Evolutionary conservation across 37 sponge, comb jelly and placozoan species (phyloP), one percentile per base, ranked within the genome.

Genomic region (Diacarnus erythraeanus): DNA sequence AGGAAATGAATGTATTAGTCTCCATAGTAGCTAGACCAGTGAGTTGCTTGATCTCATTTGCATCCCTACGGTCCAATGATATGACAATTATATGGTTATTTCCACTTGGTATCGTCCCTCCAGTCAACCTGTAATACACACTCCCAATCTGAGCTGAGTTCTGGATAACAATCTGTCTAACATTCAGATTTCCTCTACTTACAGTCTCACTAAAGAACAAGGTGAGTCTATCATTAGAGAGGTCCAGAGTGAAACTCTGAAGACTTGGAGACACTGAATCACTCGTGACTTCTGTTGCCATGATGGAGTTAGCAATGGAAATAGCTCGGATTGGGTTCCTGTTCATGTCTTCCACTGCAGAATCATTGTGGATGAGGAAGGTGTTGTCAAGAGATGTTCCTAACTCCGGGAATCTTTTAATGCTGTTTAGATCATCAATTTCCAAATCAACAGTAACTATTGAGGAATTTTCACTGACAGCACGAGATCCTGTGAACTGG

Each of bases 161-260:
- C 63, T 92, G 94, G 38, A 96, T 63, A 21, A 68, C 81, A 65
- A 96, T 81, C 54, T 72, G 68, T 17, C 54, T 65, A 2, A 70
- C 38, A 54, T 82, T 40, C 5, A 96, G 80, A 30, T 84, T 42
- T 0, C 9, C 27, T 33, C 77, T 66, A 56, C 80, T 84, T 5
- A 96, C 86, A 12, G 97, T 84, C 75, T 96, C 97, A 74, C 78
- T 76, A 83, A 96, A 93, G 17, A 80, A 75, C 31, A 96, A 70
- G 22, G 75, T 74, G 6, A 96, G 94, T 35, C 47, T 31, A 30
- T 88, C 79, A 17, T 37, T 31, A 20, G 85, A 81, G 34, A 96
- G 73, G 59, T 96, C 80, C 20, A 96, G 78, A 0, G 79, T 78
- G 40, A 66, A 90, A 57, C 69, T 71, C 2, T 40, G 44, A 41